phyloP scores from a whole-genome alignment of 2,797 vertebrate species.

The Muraenolepis orangiensis region DNA sequence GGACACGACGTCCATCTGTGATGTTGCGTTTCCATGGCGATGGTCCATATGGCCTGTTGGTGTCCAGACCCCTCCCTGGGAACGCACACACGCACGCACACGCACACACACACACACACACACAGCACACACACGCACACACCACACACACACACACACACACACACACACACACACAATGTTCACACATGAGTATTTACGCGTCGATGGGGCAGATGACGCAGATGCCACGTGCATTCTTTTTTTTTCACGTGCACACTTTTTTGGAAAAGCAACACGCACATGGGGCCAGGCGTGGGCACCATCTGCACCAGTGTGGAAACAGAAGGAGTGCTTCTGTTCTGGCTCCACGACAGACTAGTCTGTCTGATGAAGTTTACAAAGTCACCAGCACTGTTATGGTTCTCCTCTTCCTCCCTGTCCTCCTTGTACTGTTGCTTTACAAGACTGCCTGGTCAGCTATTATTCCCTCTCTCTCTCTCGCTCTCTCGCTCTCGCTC shows the following conservation, averaged over 20 bases:
- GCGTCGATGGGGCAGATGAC: too few species aligned
- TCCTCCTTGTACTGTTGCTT: neutral
- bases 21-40: constrained; percentile 55
- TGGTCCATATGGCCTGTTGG: constrained; percentile 60
- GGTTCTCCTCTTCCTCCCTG: too few species aligned
- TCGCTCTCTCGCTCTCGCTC: too few species aligned
- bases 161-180: constrained; percentile 8
- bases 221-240: too few species aligned
- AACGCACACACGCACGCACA: neutral
- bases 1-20: constrained; percentile 65
- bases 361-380: constrained; percentile 34
- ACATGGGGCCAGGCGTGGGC: neutral
- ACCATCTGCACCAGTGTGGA: constrained; percentile 35
- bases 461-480: neutral
- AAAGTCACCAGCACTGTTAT: constrained; percentile 28
- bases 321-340: constrained; percentile 42
- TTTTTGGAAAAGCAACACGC: constrained; percentile 10
- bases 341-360: constrained; percentile 33
- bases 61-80: constrained; percentile 49
- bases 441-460: neutral
- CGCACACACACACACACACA: constrained; percentile 20
- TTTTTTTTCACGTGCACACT: too few species aligned
- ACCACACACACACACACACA: constrained; percentile 20
- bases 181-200: neutral
- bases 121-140: constrained; percentile 18